Evolutionary conservation across 2,888 invertebrate species (phyloP).

Genomic region (Fissipunctia ypsillon): DNA sequence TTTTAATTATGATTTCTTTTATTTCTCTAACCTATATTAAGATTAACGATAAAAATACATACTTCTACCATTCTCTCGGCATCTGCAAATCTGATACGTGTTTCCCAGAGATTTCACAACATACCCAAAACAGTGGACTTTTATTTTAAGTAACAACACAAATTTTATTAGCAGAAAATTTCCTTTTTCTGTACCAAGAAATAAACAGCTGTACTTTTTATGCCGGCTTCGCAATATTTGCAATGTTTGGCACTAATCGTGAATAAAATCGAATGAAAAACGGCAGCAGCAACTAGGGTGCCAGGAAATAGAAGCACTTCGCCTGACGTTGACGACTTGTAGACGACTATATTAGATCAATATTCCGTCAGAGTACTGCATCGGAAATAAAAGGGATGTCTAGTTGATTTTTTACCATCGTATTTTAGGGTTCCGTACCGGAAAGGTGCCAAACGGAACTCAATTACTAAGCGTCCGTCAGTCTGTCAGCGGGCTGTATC

Average conservation of each 20-base stretch:
- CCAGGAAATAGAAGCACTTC: constrained; percentile 12
- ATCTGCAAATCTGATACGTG: neutral
- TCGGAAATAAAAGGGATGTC: neutral
- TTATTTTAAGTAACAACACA: neutral
- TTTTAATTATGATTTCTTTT: neutral
- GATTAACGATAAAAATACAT: neutral
- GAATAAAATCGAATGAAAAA: constrained; percentile 33
- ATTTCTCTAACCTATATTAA: neutral
- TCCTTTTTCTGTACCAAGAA: neutral
- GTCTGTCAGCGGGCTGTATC: too few relatives aligned
- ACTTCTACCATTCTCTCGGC: neutral
- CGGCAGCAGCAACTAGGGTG: neutral
- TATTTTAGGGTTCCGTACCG: too few relatives aligned
- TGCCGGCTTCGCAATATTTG: neutral
- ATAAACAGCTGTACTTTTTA: constrained; percentile 1
- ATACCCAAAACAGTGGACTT: neutral
- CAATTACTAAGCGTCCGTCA: too few relatives aligned
- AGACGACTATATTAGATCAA: constrained; percentile 26
- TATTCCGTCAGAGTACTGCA: constrained; percentile 22
- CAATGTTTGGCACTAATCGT: constrained; percentile 2
- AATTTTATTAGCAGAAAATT: neutral
- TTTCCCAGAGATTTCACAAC: neutral
- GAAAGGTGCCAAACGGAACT: too few relatives aligned
- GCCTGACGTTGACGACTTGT: constrained; percentile 6
- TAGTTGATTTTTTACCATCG: neutral